Base-by-base conservation (phyloP, 2,888 invertebrate species). In the Temnothorax unifasciatus region DNA sequence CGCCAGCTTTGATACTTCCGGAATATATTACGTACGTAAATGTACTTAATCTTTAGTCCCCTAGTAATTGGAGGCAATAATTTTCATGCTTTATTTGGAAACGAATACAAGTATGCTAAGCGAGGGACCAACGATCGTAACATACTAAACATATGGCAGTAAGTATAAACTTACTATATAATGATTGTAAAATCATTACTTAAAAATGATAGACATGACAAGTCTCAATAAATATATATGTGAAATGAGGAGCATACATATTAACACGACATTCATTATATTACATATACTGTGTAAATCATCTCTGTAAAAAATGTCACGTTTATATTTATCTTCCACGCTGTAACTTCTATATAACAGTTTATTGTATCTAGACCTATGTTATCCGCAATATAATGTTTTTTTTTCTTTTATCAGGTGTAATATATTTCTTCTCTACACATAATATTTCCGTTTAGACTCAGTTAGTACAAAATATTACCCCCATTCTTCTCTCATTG, bases 121-220 rank as follows among this genome's bases (percentile, higher is more conserved):
- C 34, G 0, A 0, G 61, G 44, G 15, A n/a, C 25, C 9, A 79
- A 86, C 50, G 47, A 75, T 52, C 34, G 38, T 18, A 64, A 50
- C 38, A 82, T 88, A 88, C 84, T 89, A 88, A 89, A 88, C 87
- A 88, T 89, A 91, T 92, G 91, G 90, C 92, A 92, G 91, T 91
- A 89, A 90, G 64, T 64, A 13, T 15, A 44, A 66, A 66, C 64
- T 66, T 66, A 66, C 44, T 66, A 44, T 44, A 44, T 66, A 63
- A 63, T n/a, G 34, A 79, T 54, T 82, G 69, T 54, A 59, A 44
- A 84, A 81, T 82, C 66, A 73, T 76, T 59, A 64, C 71, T 86
- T 44, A 66, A 64, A 52, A 59, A 75, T 77, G 81, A 83, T 18
- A 44, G 11, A 47, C 11, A 68, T 61, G 59, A 71, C 59, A 87